Evolutionary conservation across 2,888 invertebrate genomes (phyloP), one percentile per base, ranked within the genome.

Genomic region (Trachelus troglodyta): DNA sequence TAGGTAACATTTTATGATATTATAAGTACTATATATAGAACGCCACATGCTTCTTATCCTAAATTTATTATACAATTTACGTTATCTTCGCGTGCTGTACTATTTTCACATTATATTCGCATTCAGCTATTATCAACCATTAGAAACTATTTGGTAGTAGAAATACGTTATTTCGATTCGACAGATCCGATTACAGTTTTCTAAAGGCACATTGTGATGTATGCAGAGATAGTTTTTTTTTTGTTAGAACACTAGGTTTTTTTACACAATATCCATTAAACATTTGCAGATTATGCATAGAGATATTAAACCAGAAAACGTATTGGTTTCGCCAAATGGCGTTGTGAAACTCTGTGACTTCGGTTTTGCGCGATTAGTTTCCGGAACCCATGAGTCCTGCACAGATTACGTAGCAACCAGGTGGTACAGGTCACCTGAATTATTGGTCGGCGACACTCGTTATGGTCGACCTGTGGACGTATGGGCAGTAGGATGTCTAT

Each of bases 291-390:
- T 97, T 85, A 96, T 98, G 86, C 97, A 98, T 89, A 93, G 98
- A 74, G 97, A 97, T 89, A 95, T 97, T 74, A 98, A 98, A 88
- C 98, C 97, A 3, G 97, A 98, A 90, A 98, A 98, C 90, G 95
- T 98, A 73, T 92, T 97, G 79, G 96, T 98, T 0, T 96, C 96
- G 0, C 94, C 94, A 80, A 92, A 94, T 69, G 97, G 97, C 0
- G 95, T 97, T 6, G 95, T 97, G 69, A 97, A 98, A 92, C 92
- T 98, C n/a, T 97, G 97, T 90, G 97, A 98, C 92, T 96, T 98
- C 84, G 97, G 98, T 1, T 97, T 97, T 89, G 97, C 97, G 0
- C 93, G 97, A 68, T 92, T 95, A 0, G 92, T 96, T 77, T 95
- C 95, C 0, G 93, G 94, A 0, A 93, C 95, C 2, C 96, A 96